These are phyloP conservation scores for Ceryle rudis DNA, from an alignment of 2,797 vertebrate genomes.

Conservation along the genomic window DNA sequence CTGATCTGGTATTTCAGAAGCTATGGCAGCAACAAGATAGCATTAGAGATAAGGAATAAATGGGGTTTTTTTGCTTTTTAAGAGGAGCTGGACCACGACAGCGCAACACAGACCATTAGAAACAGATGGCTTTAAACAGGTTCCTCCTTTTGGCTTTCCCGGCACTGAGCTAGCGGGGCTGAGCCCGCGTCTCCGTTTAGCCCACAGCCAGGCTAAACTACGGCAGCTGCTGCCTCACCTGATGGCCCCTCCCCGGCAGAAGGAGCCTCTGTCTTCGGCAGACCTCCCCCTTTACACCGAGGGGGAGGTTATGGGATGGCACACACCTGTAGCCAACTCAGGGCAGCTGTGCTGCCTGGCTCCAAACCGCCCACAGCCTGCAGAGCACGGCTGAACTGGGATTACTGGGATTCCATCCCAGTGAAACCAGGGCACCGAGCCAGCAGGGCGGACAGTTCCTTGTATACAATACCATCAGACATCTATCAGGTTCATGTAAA, in stretches of 20 bases:
- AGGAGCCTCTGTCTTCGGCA: too few relatives aligned
- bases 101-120: fast-evolving
- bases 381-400: not conserved
- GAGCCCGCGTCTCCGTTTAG: not conserved
- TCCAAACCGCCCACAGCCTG: not conserved
- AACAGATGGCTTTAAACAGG: not conserved
- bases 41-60: not conserved
- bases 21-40: not conserved
- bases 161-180: not conserved
- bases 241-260: not conserved
- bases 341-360: not conserved
- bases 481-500: fast-evolving
- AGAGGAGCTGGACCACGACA: not conserved
- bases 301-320: not conserved
- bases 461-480: not conserved
- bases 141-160: fast-evolving
- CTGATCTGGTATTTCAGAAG: not conserved
- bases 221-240: too few relatives aligned
- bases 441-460: fast-evolving
- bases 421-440: not conserved
- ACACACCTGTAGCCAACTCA: not conserved
- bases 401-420: not conserved
- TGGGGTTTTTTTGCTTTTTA: not conserved
- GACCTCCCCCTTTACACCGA: not conserved
- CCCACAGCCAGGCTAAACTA: too few relatives aligned